These are phyloP conservation scores for Notarius lentiginosus DNA, from an alignment of 2,113 vertebrate genomes.

Conservation along the genomic window DNA sequence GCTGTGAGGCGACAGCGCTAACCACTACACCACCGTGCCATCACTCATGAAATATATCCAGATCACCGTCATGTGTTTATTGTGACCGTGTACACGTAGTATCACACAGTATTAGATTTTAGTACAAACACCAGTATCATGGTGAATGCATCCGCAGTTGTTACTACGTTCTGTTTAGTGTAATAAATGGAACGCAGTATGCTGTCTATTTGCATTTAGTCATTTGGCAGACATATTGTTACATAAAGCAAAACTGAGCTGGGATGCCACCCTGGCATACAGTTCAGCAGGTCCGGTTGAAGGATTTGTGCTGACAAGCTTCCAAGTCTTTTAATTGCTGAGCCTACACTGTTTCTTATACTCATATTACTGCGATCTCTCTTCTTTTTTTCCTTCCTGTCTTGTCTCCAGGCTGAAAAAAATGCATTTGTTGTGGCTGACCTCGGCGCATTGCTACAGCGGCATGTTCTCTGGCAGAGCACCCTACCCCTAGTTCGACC, in stretches of 20 bases:
- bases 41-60: neutral
- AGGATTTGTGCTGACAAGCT: neutral
- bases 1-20: no score
- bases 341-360: neutral
- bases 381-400: neutral
- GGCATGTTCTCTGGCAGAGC: constrained; percentile 87
- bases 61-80: neutral
- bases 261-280: neutral
- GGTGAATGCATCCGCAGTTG: neutral
- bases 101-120: neutral
- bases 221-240: neutral
- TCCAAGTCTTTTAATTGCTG: neutral
- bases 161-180: neutral
- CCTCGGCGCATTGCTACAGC: constrained; percentile 89
- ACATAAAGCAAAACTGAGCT: neutral
- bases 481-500: constrained; percentile 84
- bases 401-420: constrained; percentile 80
- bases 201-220: neutral
- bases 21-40: no score
- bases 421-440: constrained; percentile 93
- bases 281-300: neutral
- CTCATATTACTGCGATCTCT: neutral
- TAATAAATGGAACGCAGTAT: neutral
- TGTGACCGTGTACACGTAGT: neutral
- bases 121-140: neutral